Percentiles rank a stretch among this genome's conserved stretches.
These are phyloP conservation scores for Ceratothoa steindachneri DNA, from an alignment of 2,888 invertebrate genomes.

Conservation along the genomic window DNA sequence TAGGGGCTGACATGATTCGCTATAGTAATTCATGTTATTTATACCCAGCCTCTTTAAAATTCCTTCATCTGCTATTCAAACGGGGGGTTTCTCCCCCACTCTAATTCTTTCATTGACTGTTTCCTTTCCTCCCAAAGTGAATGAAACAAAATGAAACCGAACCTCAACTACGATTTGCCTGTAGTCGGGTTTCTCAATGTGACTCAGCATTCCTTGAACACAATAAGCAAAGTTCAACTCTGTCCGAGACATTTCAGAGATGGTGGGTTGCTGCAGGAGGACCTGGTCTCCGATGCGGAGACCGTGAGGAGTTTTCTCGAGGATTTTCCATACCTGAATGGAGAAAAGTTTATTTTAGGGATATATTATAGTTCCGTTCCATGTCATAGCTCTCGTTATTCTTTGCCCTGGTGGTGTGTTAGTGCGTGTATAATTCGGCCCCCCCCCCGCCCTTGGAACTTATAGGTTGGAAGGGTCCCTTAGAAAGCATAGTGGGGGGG, in stretches of 20 bases:
- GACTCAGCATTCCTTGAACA: conserved; percentile 76
- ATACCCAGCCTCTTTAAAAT: too few relatives aligned
- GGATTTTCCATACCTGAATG: conserved; percentile 91
- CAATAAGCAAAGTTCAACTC: conserved; percentile 91
- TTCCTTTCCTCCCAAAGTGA: too few relatives aligned
- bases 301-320: conserved; percentile 81
- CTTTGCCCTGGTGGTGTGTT: neutral
- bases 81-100: too few relatives aligned
- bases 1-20: too few relatives aligned
- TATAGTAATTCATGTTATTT: too few relatives aligned
- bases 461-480: neutral
- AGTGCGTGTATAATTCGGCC: neutral
- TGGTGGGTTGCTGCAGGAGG: conserved; percentile 86
- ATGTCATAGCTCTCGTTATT: too few relatives aligned
- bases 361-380: too few relatives aligned
- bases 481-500: too few relatives aligned
- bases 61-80: too few relatives aligned
- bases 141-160: too few relatives aligned
- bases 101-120: too few relatives aligned
- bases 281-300: conserved; percentile 78
- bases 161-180: conserved; percentile 67
- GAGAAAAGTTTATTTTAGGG: neutral
- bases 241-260: conserved; percentile 93
- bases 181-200: conserved; percentile 64
- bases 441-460: neutral